These are phyloP conservation scores for Aphis gossypii DNA, from an alignment of 1,140 invertebrate species.

Conservation along the genomic window DNA sequence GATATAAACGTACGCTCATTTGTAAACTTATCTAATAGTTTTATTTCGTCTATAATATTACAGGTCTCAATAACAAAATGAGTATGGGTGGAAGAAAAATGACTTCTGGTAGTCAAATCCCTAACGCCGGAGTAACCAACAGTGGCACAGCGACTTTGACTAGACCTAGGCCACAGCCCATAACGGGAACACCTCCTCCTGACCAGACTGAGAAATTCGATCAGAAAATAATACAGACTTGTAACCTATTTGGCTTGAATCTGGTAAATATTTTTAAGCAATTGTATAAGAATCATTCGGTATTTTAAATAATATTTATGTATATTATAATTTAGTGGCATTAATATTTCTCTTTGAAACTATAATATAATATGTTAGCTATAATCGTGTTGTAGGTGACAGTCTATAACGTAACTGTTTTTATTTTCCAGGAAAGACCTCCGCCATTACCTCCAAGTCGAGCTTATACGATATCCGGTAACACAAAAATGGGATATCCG, in stretches of 20 bases:
- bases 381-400: background rate
- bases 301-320: background rate
- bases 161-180: conserved; percentile 81
- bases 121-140: conserved; percentile 57
- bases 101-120: background rate
- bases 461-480: conserved; percentile 87
- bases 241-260: conserved; percentile 87
- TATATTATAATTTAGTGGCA: background rate
- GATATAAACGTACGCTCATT: no score
- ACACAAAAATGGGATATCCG: conserved; percentile 91
- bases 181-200: conserved; percentile 80
- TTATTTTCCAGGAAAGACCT: conserved; percentile 77
- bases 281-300: background rate
- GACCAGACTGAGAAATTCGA: conserved; percentile 79
- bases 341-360: background rate
- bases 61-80: conserved; percentile 42
- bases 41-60: conserved; percentile 1
- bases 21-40: background rate
- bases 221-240: conserved; percentile 86
- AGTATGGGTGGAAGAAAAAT: conserved; percentile 30
- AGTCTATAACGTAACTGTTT: conserved; percentile 57
- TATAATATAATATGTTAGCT: background rate
- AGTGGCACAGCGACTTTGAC: conserved; percentile 62
- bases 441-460: conserved; percentile 88
- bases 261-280: conserved; percentile 69